These are phyloP conservation scores for Rhinolophus sinicus DNA, from an alignment of 2,113 vertebrate genomes.

Conservation along the genomic window DNA sequence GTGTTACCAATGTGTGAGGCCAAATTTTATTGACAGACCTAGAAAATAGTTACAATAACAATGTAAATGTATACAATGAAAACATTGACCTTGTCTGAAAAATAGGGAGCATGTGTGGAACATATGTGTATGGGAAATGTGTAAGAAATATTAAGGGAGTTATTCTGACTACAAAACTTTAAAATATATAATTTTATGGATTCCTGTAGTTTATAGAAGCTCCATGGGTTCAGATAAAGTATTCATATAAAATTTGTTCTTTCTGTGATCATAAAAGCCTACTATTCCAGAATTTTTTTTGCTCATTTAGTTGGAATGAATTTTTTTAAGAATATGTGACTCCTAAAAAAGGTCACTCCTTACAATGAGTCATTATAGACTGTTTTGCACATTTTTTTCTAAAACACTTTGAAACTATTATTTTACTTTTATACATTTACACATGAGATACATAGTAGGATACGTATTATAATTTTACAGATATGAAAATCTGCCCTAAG, in stretches of 20 bases:
- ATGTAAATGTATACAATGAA: not conserved
- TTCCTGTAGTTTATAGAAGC: not conserved
- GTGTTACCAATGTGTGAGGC: conserved; percentile 11
- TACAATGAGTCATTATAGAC: not conserved
- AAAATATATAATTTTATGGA: not conserved
- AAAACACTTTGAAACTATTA: conserved; percentile 23
- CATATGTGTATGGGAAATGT: not conserved
- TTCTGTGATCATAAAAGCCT: not conserved
- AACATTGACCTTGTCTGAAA: not conserved
- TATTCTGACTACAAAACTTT: not conserved
- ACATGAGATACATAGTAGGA: not conserved
- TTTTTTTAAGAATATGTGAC: not conserved
- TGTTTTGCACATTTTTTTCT: not conserved
- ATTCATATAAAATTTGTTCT: not conserved
- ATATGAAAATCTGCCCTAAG: conserved; percentile 18
- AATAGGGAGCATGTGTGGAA: not conserved
- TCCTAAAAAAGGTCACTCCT: not conserved
- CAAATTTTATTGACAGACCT: conserved; percentile 29
- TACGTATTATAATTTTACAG: conserved; percentile 39
- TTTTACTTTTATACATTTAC: conserved; percentile 17
- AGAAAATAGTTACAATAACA: conserved; percentile 26
- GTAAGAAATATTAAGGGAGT: not conserved
- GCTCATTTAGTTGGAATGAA: not conserved
- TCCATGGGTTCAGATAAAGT: not conserved
- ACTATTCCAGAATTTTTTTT: not conserved